These are phyloP conservation scores for Lasioglossum lativentre DNA, from an alignment of 2,888 invertebrate genomes.

Conservation along the genomic window DNA sequence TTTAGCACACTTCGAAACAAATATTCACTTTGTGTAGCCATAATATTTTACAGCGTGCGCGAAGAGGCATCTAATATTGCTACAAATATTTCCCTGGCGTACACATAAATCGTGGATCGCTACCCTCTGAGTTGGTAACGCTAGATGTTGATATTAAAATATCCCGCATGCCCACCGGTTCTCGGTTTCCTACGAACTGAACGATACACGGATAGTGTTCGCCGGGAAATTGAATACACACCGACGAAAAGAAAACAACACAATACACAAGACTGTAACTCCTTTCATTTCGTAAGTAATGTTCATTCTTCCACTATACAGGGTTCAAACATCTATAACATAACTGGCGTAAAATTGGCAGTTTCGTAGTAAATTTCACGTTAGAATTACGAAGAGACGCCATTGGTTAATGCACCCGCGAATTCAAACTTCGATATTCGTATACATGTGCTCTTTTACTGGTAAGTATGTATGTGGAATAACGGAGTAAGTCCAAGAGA, in stretches of 20 bases:
- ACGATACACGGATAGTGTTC: constrained; percentile 44
- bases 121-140: constrained; percentile 51
- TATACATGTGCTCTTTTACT: no score
- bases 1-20: background rate
- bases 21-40: constrained; percentile 12
- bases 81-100: constrained; percentile 60
- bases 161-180: constrained; percentile 59
- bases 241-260: constrained; percentile 54
- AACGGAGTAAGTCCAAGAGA: no score
- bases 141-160: constrained; percentile 67
- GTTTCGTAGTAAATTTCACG: background rate
- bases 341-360: background rate
- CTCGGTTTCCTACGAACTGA: constrained; percentile 63
- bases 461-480: no score
- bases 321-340: background rate
- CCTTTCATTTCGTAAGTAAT: constrained; percentile 6
- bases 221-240: constrained; percentile 63
- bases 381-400: background rate
- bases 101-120: constrained; percentile 60
- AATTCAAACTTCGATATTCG: background rate
- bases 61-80: constrained; percentile 54
- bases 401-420: background rate
- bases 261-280: constrained; percentile 45
- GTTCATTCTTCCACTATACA: background rate
- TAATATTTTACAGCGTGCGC: constrained; percentile 15